Base-by-base conservation (phyloP, 1,140 invertebrate species). In the Coboldia fuscipes region DNA sequence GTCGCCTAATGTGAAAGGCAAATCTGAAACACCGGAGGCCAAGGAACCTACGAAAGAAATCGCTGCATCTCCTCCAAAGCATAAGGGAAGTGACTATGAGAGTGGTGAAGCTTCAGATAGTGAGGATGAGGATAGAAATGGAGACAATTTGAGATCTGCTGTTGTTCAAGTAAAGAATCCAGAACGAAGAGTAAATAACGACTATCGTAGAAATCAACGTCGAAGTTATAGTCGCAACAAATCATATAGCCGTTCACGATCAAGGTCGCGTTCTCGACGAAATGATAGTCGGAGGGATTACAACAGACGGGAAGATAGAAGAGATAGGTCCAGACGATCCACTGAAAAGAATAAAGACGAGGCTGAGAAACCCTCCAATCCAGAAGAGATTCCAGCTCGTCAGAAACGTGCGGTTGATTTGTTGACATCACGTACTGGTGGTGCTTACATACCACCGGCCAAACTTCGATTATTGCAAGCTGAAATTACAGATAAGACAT, bases 361-460 rank as follows among this genome's bases (percentile, higher is more conserved):
- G n/a, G n/a, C 23, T n/a, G 23, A 24, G 7, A 24, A 24, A 24
- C n/a, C n/a, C n/a, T n/a, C 23, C 7, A n/a, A 34, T 34, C 33
- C 33, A 7, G 24, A 24, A 26, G 21, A 3, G 23, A 54, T 54
- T 3, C 51, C 47, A 0, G 45, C 51, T 31, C 46, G 50, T 0
- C 50, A 53, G 20, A 40, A 52, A 8, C 43, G 46, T 14, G 53
- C 51, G 3, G 68, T 72, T 1, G 80, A 85, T 50, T 53, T 78
- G 28, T 43, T 94, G 3, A 83, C 81, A 12, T 81, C 82, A 1
- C 68, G 70, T 49, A 94, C 90, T 20, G 90, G 90, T 28, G 92
- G 93, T 35, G 92, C 94, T 7, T 99, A 99, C 44, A 98, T 99
- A 46, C 96, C 94, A 2, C 94, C 94, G 3, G 93, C 93, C 1